Conservation (phyloP, 1,140 invertebrate species). For the Drosophila eugracilis region DNA sequence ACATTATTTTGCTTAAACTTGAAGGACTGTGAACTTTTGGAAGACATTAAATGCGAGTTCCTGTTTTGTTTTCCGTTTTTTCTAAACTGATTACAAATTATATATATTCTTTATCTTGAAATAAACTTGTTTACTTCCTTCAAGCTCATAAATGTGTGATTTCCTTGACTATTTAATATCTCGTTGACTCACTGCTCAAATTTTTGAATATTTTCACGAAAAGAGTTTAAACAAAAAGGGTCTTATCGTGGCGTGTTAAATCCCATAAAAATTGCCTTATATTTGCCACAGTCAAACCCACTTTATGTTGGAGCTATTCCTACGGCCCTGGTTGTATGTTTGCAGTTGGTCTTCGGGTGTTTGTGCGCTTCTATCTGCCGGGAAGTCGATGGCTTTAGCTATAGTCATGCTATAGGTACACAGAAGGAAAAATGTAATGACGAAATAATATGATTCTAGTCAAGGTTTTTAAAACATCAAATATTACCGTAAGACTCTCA, state of each 20-base stretch:
- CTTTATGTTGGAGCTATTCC: background rate
- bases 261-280: background rate
- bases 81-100: background rate
- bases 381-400: background rate
- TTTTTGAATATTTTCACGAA: background rate
- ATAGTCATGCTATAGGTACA: conserved; percentile 6
- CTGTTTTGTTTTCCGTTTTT: background rate
- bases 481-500: no score
- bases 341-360: background rate
- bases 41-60: background rate
- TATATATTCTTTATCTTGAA: background rate
- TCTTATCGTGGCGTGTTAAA: background rate
- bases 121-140: conserved; percentile 3
- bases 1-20: no score
- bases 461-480: background rate
- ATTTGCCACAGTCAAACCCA: background rate
- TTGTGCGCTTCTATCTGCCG: conserved; percentile 8
- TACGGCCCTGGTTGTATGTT: conserved; percentile 7
- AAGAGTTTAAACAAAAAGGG: no score
- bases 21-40: no score
- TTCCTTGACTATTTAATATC: background rate
- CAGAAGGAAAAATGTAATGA: background rate
- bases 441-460: background rate
- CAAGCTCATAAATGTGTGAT: conserved; percentile 5
- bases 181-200: background rate